Conservation (phyloP, 2,113 vertebrate genomes). For the Machaerirhynchus nigripectus region DNA sequence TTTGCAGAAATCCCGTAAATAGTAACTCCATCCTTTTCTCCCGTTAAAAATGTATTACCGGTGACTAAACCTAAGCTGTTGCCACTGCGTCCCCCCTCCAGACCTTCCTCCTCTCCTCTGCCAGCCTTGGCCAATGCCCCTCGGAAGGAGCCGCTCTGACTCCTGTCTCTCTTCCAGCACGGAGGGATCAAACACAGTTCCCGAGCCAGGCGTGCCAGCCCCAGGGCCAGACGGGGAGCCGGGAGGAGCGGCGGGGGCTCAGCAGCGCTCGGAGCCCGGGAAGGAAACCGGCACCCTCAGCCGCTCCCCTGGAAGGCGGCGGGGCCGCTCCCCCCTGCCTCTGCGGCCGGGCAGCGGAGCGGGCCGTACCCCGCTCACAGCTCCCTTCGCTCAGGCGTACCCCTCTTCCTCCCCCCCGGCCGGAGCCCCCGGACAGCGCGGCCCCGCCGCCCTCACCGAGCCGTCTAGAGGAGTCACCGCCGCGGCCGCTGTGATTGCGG, state of each 20-base stretch:
- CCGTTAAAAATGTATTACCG: fast-evolving
- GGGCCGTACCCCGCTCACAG: not conserved
- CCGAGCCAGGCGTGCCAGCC: not conserved
- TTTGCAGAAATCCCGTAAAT: fast-evolving
- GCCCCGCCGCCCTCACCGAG: not conserved
- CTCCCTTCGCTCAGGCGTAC: too few species aligned
- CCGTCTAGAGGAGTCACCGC: fast-evolving
- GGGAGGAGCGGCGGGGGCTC: not conserved
- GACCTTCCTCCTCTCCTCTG: not conserved
- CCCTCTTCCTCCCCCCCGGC: not conserved
- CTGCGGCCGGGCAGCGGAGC: not conserved
- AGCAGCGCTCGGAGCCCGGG: not conserved
- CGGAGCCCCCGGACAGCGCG: not conserved
- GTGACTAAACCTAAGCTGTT: not conserved
- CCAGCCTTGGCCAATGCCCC: not conserved
- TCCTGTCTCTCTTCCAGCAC: not conserved
- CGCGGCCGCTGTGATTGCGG: not conserved
- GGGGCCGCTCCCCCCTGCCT: not conserved
- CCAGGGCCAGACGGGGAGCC: not conserved
- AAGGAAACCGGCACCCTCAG: not conserved
- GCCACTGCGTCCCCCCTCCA: not conserved
- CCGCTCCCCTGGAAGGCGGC: too few species aligned
- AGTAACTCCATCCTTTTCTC: not conserved
- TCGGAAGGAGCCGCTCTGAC: not conserved
- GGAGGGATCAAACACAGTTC: not conserved